These are phyloP conservation scores for Xiphias gladius DNA, from an alignment of 2,113 vertebrate genomes.

Conservation along the genomic window DNA sequence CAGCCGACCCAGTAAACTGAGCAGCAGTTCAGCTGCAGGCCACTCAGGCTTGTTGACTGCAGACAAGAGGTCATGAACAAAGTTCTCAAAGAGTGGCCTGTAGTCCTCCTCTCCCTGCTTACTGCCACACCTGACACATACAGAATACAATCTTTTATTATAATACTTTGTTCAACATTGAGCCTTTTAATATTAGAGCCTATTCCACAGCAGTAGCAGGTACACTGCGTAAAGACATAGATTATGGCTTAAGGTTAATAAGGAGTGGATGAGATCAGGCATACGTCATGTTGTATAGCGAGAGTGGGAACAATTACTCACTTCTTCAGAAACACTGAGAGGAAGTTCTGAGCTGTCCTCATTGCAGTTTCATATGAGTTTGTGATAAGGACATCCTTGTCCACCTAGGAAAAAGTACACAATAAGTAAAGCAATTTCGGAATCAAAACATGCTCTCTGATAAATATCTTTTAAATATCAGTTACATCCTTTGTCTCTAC, in stretches of 20 bases:
- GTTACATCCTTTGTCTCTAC: conserved; percentile 74
- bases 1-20: conserved; percentile 95
- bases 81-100: conserved; percentile 98
- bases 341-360: conserved; percentile 98
- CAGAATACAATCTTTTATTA: not conserved
- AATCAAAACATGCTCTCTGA: not conserved
- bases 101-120: conserved; percentile 99
- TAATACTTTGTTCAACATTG: not conserved
- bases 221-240: not conserved
- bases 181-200: not conserved
- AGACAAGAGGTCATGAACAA: conserved; percentile 97
- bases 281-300: not conserved
- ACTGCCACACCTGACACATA: conserved; percentile 92
- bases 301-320: conserved; percentile 75
- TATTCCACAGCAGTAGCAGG: not conserved
- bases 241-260: not conserved
- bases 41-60: conserved; percentile 98
- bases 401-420: conserved; percentile 85
- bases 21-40: conserved; percentile 96
- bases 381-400: conserved; percentile 95
- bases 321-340: conserved; percentile 99
- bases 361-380: conserved; percentile 98
- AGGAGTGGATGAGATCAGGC: not conserved
- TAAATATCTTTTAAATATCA: not conserved
- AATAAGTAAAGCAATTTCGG: conserved; percentile 15